Conservation (phyloP, 2,113 vertebrate species). For the Daphoenositta chrysoptera region DNA sequence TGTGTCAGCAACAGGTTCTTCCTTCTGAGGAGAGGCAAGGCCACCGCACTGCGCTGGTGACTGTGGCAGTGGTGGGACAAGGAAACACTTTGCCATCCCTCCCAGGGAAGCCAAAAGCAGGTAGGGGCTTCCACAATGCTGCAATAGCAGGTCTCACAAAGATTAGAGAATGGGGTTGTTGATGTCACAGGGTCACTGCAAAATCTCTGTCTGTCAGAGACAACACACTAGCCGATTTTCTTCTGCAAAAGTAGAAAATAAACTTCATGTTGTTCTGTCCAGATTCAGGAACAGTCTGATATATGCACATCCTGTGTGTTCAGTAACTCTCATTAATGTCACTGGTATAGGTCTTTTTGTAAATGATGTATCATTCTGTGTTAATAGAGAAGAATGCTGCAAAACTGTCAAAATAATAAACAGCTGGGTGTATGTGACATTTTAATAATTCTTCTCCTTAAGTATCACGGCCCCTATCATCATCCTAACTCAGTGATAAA, state of each 20-base stretch:
- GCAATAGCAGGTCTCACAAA: not conserved
- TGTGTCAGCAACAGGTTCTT: not conserved
- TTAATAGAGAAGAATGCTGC: not conserved
- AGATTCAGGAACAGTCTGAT: not conserved
- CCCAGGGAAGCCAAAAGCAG: not conserved
- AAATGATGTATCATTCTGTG: not conserved
- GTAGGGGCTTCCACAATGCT: not conserved
- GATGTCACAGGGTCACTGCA: not conserved
- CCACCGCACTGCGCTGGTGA: fast-evolving
- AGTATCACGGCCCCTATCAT: not conserved
- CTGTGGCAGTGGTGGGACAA: fast-evolving
- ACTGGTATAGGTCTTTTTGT: not conserved
- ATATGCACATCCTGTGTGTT: not conserved
- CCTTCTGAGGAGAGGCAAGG: not conserved
- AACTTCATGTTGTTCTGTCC: not conserved
- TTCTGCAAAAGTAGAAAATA: not conserved
- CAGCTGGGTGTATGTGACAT: not conserved
- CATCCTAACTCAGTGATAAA: not conserved
- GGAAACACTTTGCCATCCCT: not conserved
- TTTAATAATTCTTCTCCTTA: not conserved
- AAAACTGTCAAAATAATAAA: not conserved
- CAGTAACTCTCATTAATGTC: not conserved
- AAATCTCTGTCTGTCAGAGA: not conserved
- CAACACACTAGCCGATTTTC: not conserved
- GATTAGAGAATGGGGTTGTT: not conserved